Percentiles rank a stretch among this genome's conserved stretches.
phyloP scores from a whole-genome alignment of 1,140 invertebrate genomes.

The Drosophila grimshawi region DNA sequence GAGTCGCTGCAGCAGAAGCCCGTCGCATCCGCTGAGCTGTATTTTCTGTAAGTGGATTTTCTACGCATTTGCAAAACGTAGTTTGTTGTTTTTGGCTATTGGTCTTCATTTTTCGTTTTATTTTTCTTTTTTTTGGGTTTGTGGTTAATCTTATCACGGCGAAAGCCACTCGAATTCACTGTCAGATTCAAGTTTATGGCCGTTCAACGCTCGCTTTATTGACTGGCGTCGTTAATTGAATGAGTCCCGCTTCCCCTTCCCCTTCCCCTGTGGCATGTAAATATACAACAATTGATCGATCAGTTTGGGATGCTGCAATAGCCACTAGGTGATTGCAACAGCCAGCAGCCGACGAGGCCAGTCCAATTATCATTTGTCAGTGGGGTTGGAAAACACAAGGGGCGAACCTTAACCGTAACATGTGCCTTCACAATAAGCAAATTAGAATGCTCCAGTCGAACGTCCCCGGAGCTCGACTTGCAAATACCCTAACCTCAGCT shows the following conservation, averaged over 20 bases:
- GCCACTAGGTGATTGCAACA: slow-evolving; percentile 62
- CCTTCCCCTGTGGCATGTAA: slow-evolving; percentile 31
- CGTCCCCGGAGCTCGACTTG: no score
- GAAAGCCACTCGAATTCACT: slow-evolving; percentile 35
- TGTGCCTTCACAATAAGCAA: not conserved
- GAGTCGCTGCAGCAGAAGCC: slow-evolving; percentile 31
- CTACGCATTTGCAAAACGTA: slow-evolving; percentile 8
- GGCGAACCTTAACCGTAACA: not conserved
- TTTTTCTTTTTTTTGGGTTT: slow-evolving; percentile 27
- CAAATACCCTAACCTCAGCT: no score
- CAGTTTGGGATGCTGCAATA: slow-evolving; percentile 60
- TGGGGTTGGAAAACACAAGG: not conserved
- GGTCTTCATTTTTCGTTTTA: slow-evolving; percentile 13
- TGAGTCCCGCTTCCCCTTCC: slow-evolving; percentile 29
- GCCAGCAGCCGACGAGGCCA: slow-evolving; percentile 44
- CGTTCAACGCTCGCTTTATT: slow-evolving; percentile 68
- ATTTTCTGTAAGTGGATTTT: slow-evolving; percentile 82
- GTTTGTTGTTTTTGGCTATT: slow-evolving; percentile 15
- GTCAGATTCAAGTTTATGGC: slow-evolving; percentile 66
- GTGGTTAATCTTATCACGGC: slow-evolving; percentile 61
- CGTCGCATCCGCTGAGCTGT: slow-evolving; percentile 81
- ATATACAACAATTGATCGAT: slow-evolving; percentile 67
- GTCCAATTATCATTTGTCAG: slow-evolving; percentile 42
- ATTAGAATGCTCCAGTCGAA: no score
- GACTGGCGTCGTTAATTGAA: slow-evolving; percentile 67